A percentile compares a stretch with the other conserved stretches of the same genome.
These are phyloP conservation scores for Microplitis deprimator DNA, from an alignment of 2,888 invertebrate genomes.

Conservation along the genomic window DNA sequence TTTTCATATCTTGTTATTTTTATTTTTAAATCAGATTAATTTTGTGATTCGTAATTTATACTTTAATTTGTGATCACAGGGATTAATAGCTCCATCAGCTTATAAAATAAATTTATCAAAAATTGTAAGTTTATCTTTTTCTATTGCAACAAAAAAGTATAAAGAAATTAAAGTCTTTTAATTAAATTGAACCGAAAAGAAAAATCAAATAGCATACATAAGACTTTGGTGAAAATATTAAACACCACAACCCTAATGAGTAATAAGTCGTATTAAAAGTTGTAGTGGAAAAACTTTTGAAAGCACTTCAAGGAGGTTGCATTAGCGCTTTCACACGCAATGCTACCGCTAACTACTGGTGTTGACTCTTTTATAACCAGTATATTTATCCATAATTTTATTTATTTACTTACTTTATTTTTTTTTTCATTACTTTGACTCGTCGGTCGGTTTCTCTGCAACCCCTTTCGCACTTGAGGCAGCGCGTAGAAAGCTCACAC, in stretches of 20 bases:
- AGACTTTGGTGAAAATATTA: too few relatives aligned
- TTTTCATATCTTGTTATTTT: not conserved
- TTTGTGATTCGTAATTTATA: not conserved
- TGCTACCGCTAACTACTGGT: not conserved
- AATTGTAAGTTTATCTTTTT: too few relatives aligned
- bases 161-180: too few relatives aligned
- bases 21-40: too few relatives aligned
- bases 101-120: too few relatives aligned
- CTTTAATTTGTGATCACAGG: not conserved
- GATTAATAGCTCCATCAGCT: not conserved
- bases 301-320: not conserved
- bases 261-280: slow-evolving; percentile 13
- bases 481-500: slow-evolving; percentile 14
- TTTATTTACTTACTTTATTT: not conserved
- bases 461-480: slow-evolving; percentile 18
- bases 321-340: slow-evolving; percentile 21
- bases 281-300: slow-evolving; percentile 3
- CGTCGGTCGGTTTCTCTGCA: not conserved
- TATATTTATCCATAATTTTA: not conserved
- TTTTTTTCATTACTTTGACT: not conserved
- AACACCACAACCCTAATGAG: not conserved
- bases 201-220: too few relatives aligned
- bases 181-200: too few relatives aligned
- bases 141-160: too few relatives aligned
- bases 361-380: not conserved